Conservation (phyloP, 2,113 vertebrate genomes). For the Apteryx mantelli region DNA sequence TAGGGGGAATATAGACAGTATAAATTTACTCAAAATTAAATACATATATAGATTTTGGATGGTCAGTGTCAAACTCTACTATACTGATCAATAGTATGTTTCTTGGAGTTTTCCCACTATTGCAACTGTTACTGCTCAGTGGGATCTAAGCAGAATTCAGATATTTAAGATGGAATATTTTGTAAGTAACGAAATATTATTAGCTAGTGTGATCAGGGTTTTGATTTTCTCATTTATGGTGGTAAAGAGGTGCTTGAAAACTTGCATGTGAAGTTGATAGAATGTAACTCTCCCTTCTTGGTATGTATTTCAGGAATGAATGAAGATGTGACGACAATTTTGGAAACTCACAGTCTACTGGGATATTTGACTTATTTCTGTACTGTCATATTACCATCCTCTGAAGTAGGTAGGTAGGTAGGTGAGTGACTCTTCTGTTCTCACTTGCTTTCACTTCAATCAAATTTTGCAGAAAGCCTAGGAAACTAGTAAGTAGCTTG, state of each 20-base stretch:
- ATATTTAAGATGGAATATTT: background rate
- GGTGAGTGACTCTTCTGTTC: background rate
- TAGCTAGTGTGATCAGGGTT: background rate
- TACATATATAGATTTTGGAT: background rate
- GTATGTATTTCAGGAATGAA: background rate
- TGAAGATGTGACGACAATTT: background rate
- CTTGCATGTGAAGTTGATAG: background rate
- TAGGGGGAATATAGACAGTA: background rate
- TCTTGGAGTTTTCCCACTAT: background rate
- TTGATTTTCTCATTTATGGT: background rate
- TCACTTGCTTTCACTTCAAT: background rate
- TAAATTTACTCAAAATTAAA: background rate
- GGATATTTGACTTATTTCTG: background rate
- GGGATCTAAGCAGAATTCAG: background rate
- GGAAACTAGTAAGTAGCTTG: background rate
- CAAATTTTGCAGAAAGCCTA: background rate
- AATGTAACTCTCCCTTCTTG: accelerated
- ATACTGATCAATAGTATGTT: background rate
- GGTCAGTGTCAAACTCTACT: background rate
- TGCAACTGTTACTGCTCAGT: background rate
- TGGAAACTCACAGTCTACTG: background rate
- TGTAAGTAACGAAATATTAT: background rate
- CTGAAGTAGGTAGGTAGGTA: background rate
- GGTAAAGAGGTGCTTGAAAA: background rate
- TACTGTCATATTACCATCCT: background rate